Percentiles rank a stretch among this genome's conserved stretches.
phyloP scores from a whole-genome alignment of 2,113 vertebrate species.

The Peromyscus leucopus region DNA sequence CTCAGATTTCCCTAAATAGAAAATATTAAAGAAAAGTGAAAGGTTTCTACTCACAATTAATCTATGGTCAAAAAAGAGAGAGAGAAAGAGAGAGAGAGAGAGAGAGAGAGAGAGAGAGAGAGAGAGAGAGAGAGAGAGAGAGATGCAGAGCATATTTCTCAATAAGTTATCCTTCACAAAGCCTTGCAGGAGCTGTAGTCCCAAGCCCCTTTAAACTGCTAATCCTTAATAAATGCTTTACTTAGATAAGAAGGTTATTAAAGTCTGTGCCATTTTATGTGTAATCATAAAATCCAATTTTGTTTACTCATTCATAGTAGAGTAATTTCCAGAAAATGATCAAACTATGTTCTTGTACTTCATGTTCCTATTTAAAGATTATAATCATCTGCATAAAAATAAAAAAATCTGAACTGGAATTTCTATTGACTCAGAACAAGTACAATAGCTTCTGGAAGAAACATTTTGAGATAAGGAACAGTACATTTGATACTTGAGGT shows the following conservation, averaged over 20 bases:
- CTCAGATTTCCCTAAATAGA: background rate
- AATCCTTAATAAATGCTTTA: conserved; percentile 54
- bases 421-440: conserved; percentile 44
- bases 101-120: conserved; percentile 31
- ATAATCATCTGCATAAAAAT: conserved; percentile 53
- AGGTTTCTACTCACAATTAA: conserved; percentile 12
- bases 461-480: conserved; percentile 26
- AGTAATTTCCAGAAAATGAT: conserved; percentile 54
- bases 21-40: background rate
- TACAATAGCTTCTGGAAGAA: background rate
- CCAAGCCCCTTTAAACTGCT: conserved; percentile 21
- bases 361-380: conserved; percentile 46
- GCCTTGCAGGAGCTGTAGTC: background rate
- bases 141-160: background rate
- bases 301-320: conserved; percentile 47
- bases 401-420: background rate
- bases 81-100: conserved; percentile 35
- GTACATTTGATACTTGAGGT: background rate
- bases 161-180: background rate
- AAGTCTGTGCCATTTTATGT: conserved; percentile 38
- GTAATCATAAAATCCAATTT: conserved; percentile 59
- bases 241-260: conserved; percentile 57
- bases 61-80: conserved; percentile 6
- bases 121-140: conserved; percentile 25
- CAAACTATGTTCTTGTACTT: conserved; percentile 35